Base-by-base conservation (phyloP, 2,888 invertebrate species). In the Thera obeliscata region DNA sequence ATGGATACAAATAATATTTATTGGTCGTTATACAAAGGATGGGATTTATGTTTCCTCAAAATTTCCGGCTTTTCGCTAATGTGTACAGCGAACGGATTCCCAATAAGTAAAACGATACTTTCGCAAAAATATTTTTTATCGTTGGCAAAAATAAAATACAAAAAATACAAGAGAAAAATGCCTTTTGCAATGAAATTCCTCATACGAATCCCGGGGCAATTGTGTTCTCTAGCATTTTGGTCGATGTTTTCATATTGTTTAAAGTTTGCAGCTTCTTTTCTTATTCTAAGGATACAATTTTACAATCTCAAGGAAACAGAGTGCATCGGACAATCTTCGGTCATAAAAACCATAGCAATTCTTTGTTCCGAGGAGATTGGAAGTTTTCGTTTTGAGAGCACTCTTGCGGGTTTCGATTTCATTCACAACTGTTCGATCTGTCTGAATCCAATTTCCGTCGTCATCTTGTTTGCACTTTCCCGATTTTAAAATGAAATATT, bases 361-460 rank as follows among this genome's bases (percentile, higher is more conserved):
- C 58, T 66, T 61, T 61, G 62, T 57, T 61, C 60, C 55, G 43
- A 59, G 54, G 52, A 54, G 49, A 69, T 65, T 61, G 58, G 56
- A 65, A 59, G 58, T 48, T 46, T 69, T 76, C 76, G 69, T 71
- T 76, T 74, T 69, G 71, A 79, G 75, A 66, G 64, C 73, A 71
- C 74, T 76, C 69, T 78, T 69, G 65, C 58, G 73, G 74, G 80
- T 82, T 83, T 84, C 82, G 78, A 86, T 88, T 87, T 85, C 82
- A 82, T 81, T 60, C 76, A 72, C 80, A 81, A 81, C 76, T 79
- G 80, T 82, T 81, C 79, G 75, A 74, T 75, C 74, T 79, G 61
- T 69, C 75, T 77, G 76, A 76, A 81, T 86, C 83, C 86, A 87
- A 88, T 90, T 87, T 88, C 85, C 85, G 82, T 75, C 68, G 72